Conservation (phyloP, 2,888 invertebrate genomes). For the Pelosia muscerda region DNA sequence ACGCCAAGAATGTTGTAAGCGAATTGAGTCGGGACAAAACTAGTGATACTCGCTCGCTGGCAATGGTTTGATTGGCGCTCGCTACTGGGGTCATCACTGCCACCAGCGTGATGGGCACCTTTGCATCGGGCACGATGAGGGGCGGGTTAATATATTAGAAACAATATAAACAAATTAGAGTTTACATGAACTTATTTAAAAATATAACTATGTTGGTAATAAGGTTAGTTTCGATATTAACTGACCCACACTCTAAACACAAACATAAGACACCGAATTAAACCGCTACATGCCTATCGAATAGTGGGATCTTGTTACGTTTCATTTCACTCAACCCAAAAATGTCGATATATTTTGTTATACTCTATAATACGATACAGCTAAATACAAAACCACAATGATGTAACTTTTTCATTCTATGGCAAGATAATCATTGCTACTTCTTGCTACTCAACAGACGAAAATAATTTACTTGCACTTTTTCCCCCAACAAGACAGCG, state of each 20-base stretch:
- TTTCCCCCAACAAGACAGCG: conserved; percentile 14
- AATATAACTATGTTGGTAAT: too few relatives aligned
- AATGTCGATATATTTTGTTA: conserved; percentile 13
- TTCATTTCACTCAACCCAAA: conserved; percentile 12
- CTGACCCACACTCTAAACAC: too few relatives aligned
- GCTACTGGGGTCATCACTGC: too few relatives aligned
- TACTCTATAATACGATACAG: conserved; percentile 17
- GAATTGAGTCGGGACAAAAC: too few relatives aligned
- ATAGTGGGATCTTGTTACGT: neutral
- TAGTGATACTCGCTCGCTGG: too few relatives aligned
- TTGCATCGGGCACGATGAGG: too few relatives aligned
- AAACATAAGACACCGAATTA: neutral
- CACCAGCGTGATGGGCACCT: too few relatives aligned
- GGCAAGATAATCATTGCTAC: conserved; percentile 24
- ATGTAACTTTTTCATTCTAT: conserved; percentile 19
- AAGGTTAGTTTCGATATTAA: neutral
- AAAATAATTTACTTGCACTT: conserved; percentile 25
- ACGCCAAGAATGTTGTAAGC: too few relatives aligned
- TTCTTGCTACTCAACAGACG: conserved; percentile 20
- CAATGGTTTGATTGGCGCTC: too few relatives aligned
- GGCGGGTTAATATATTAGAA: too few relatives aligned
- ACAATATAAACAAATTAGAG: too few relatives aligned
- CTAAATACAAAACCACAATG: conserved; percentile 22
- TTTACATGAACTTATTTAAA: too few relatives aligned
- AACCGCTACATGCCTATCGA: neutral